Evolutionary conservation across 2,888 invertebrate genomes (phyloP), one percentile per base, ranked within the genome.

Genomic region (Chrysomela aeneicollis): DNA sequence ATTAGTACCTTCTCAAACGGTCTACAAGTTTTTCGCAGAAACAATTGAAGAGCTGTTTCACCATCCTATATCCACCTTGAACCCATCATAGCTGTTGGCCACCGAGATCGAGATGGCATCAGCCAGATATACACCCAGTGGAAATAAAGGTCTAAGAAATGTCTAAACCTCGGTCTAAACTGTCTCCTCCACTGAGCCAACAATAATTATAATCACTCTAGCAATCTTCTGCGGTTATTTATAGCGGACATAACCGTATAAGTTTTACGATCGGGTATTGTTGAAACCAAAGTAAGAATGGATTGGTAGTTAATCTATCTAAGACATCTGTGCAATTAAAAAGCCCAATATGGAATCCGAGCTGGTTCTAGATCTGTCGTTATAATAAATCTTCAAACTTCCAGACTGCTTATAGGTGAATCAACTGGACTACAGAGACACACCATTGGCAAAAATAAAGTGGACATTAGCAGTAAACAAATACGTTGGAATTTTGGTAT

Each of bases 271-370:
- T 42, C 42, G 2, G 8, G 42, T 42, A 42, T 42, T 42, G 42
- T 42, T 15, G 42, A 42, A 42, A 42, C 42, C 42, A 42, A 42
- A 15, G n/a, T 42, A 8, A 42, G 42, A 42, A 75, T 75, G 71
- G 71, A 73, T 72, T 70, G 69, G 55, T 69, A 66, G 71, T 74
- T 75, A 75, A 75, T 76, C 73, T 74, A 76, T 76, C 73, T 74
- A 74, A 76, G 73, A 75, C 74, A 75, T 76, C 76, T 73, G 72
- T 69, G 72, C 42, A 42, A 42, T 69, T 74, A 71, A 74, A 73
- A 70, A 74, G 68, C 74, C 73, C 66, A 74, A 75, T 72, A 73
- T 75, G 76, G 74, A 74, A 74, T 74, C 75, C 69, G 74, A 73
- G 70, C 76, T 75, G 75, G 75, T 76, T 76, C 74, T 71, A 75